Evolutionary conservation across 2,888 invertebrate species (phyloP), one percentile per base, ranked within the genome.

Genomic region (Idaea biselata): DNA sequence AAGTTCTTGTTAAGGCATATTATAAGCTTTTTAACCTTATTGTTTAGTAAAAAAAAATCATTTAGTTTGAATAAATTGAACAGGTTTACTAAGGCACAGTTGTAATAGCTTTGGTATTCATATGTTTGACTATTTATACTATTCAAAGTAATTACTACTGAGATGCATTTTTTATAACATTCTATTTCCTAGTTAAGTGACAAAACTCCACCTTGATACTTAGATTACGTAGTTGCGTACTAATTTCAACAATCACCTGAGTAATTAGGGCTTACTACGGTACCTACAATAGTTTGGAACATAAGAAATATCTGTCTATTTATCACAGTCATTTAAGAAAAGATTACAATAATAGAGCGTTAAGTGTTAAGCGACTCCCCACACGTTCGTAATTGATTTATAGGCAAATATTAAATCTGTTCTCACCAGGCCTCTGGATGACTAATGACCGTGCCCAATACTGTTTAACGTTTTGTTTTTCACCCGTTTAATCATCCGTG

Each of bases 321-420:
- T 55, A 55, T 55, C 16, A 44, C 44, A 4, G 44, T 44, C 58
- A 18, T 58, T 58, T 58, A 18, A 31, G 11, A 44, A 44, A 44
- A 44, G 44, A 44, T 44, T 44, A 76, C 81, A 78, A 86, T 84
- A 86, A 82, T 81, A 85, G 80, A 83, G 83, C 81, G 82, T 81
- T 82, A 84, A 84, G 82, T 82, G 79, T 75, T 81, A 79, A 83
- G 81, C 81, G 84, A 81, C 83, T 79, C 81, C 78, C 80, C 79
- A 82, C 85, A 83, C 79, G 84, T 79, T 81, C 72, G 74, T 89
- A 89, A 89, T 89, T 89, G 88, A 89, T 90, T 89, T 89, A 89
- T 89, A 89, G 89, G 88, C 86, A 89, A 89, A 90, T 90, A 89
- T 89, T 89, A 88, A 87, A 87, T 87, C 87, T 87, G 86, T 89